These are phyloP conservation scores for Sipha flava DNA, from an alignment of 1,140 invertebrate species.

Conservation along the genomic window DNA sequence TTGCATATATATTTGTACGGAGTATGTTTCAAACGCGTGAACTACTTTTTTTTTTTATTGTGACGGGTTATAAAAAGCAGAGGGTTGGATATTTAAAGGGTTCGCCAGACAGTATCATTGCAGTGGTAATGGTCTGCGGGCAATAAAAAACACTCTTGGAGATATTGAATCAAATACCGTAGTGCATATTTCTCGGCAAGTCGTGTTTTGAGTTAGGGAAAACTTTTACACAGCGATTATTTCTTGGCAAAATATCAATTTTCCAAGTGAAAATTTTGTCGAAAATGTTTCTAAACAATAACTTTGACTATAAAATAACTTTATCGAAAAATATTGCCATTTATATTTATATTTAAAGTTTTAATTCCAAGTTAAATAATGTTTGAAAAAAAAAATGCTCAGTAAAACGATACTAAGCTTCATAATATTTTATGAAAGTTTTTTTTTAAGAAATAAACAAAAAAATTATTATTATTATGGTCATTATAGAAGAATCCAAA, in stretches of 20 bases:
- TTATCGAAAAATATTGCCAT: conserved; percentile 7
- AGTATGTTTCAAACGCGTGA: conserved; percentile 24
- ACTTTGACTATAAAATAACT: conserved; percentile 30
- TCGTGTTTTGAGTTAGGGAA: conserved; percentile 13
- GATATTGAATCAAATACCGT: conserved; percentile 30
- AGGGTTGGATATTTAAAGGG: conserved; percentile 28
- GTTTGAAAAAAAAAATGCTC: background rate
- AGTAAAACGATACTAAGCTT: background rate
- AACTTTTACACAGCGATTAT: conserved; percentile 26
- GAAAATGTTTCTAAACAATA: conserved; percentile 29
- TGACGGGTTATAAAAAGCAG: conserved; percentile 30
- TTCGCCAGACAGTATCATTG: conserved; percentile 31
- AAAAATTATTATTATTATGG: background rate
- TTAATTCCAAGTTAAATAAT: background rate
- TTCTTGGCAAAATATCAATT: conserved; percentile 26
- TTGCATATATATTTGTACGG: conserved; percentile 26
- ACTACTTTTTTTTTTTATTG: conserved; percentile 12
- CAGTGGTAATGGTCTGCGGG: conserved; percentile 26
- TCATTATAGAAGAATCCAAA: too few relatives aligned
- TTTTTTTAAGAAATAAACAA: background rate
- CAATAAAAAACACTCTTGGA: conserved; percentile 31
- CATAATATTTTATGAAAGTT: background rate
- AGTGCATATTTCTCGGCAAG: conserved; percentile 6
- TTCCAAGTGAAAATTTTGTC: background rate
- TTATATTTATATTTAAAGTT: conserved; percentile 9